A percentile compares a stretch with the other conserved stretches of the same genome.
Conservation (phyloP, 1,140 invertebrate genomes). For the Hyles euphorbiae region DNA sequence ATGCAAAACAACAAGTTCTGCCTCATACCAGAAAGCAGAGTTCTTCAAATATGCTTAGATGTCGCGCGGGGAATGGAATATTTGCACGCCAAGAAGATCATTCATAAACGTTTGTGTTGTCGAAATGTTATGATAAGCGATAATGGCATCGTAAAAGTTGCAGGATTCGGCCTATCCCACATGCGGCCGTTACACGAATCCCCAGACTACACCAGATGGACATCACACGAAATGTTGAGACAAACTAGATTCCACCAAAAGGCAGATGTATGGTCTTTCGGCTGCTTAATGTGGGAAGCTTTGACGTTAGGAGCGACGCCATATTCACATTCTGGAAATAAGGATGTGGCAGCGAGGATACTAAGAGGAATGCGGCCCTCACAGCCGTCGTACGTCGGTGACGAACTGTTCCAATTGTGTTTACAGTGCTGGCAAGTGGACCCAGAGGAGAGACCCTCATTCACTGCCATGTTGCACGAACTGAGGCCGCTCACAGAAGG, state of each 20-base stretch:
- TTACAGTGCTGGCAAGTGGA: conserved; percentile 91
- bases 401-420: conserved; percentile 89
- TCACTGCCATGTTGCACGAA: conserved; percentile 47
- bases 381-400: conserved; percentile 83
- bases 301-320: conserved; percentile 89
- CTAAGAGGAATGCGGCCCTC: conserved; percentile 81
- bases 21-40: conserved; percentile 77
- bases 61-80: conserved; percentile 82
- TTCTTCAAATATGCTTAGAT: conserved; percentile 76
- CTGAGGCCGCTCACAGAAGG: conserved; percentile 46
- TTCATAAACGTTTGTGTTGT: conserved; percentile 83
- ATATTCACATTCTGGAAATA: conserved; percentile 80
- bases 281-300: conserved; percentile 88
- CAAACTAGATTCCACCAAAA: conserved; percentile 80
- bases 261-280: conserved; percentile 90
- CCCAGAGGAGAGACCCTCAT: conserved; percentile 83
- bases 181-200: conserved; percentile 72
- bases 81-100: conserved; percentile 77
- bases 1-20: conserved; percentile 79
- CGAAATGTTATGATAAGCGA: conserved; percentile 80
- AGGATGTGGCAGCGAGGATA: conserved; percentile 83
- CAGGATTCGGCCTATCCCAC: conserved; percentile 80
- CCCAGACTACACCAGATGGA: conserved; percentile 85
- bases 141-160: conserved; percentile 81
- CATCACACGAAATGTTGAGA: conserved; percentile 84